These are phyloP conservation scores for Rhinogobio ventralis DNA, from an alignment of 2,797 vertebrate genomes.

Conservation along the genomic window DNA sequence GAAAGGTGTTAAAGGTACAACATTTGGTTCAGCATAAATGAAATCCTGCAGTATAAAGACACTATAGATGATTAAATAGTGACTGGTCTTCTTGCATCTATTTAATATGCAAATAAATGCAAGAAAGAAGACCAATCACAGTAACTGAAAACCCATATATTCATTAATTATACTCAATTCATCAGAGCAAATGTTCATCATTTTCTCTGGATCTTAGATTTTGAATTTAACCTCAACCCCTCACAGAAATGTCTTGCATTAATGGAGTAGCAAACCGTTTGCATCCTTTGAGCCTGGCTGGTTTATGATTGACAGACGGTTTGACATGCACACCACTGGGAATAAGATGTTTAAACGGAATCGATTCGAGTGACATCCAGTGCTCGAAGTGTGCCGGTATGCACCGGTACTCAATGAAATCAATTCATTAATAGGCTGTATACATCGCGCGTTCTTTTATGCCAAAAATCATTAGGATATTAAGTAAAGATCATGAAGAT, in stretches of 20 bases:
- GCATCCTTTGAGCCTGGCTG: too few species aligned
- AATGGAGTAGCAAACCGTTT: too few species aligned
- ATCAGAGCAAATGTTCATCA: neutral
- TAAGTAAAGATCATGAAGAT: too few species aligned
- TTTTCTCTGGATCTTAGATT: neutral
- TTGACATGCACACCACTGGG: neutral
- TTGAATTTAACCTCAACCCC: too few species aligned
- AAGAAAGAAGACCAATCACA: neutral
- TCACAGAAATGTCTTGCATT: neutral
- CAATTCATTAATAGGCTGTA: too few species aligned
- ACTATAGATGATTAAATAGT: neutral
- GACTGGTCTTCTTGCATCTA: too few species aligned
- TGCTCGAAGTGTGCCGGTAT: too few species aligned
- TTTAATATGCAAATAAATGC: neutral
- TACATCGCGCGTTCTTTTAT: too few species aligned
- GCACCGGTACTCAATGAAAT: too few species aligned
- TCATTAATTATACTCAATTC: neutral
- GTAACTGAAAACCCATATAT: neutral
- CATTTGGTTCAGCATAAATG: neutral
- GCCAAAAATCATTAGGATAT: too few species aligned
- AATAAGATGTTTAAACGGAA: neutral
- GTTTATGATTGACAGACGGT: too few species aligned
- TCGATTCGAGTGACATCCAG: constrained; percentile 23
- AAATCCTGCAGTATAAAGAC: neutral
- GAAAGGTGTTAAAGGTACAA: neutral